Percentiles rank a stretch among this genome's conserved stretches.
These are phyloP conservation scores for Lycopodina hypogea DNA, from an alignment of 37 sponge, comb jelly and placozoan genomes.

Conservation along the genomic window DNA sequence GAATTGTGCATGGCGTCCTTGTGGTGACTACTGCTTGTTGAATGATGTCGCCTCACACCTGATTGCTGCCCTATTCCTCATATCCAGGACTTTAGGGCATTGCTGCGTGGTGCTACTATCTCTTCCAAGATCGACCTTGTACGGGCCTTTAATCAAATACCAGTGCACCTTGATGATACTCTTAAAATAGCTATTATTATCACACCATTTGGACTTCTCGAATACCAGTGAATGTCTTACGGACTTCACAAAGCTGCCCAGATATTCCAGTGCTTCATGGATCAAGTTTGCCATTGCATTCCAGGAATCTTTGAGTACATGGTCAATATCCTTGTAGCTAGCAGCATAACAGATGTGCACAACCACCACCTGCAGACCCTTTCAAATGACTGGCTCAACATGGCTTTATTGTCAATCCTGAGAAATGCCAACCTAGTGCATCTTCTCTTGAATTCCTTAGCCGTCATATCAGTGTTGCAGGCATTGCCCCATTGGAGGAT, in stretches of 20 bases:
- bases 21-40: conserved; percentile 55
- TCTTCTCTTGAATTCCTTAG: conserved; percentile 32
- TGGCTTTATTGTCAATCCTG: conserved; percentile 33
- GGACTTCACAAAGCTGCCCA: conserved; percentile 39
- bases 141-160: conserved; percentile 25
- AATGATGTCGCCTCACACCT: conserved; percentile 44
- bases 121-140: conserved; percentile 20
- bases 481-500: too few relatives aligned
- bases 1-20: conserved; percentile 55
- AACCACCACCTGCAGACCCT: conserved; percentile 29
- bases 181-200: conserved; percentile 16
- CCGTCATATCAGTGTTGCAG: too few relatives aligned
- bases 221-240: conserved; percentile 16
- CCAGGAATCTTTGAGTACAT: too few relatives aligned
- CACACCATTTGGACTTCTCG: conserved; percentile 2
- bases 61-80: conserved; percentile 67
- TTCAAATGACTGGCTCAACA: conserved; percentile 27
- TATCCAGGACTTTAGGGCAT: conserved; percentile 38
- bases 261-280: conserved; percentile 55
- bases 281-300: conserved; percentile 35
- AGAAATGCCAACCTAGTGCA: background rate
- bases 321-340: too few relatives aligned
- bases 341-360: too few relatives aligned
- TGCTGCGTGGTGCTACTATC: too few relatives aligned
- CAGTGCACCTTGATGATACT: conserved; percentile 17